These are phyloP conservation scores for Hozukius guyotensis DNA, from an alignment of 2,797 vertebrate genomes.

Conservation along the genomic window DNA sequence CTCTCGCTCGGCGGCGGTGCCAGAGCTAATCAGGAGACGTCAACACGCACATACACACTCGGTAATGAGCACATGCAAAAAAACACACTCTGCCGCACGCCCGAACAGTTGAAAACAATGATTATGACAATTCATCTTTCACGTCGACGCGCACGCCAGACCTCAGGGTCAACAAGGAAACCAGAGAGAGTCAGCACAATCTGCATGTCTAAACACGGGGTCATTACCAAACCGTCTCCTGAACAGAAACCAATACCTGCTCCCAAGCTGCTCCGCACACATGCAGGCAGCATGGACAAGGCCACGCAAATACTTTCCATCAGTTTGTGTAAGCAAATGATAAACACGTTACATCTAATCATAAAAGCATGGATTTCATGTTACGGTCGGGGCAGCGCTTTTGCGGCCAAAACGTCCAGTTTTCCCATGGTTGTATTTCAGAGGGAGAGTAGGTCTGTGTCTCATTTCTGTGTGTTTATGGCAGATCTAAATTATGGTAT, in stretches of 20 bases:
- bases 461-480: slow-evolving; percentile 81
- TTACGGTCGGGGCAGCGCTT: slow-evolving; percentile 42
- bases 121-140: slow-evolving; percentile 23
- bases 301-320: slow-evolving; percentile 56
- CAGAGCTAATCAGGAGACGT: slow-evolving; percentile 62
- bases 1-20: background rate
- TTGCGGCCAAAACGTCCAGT: slow-evolving; percentile 31
- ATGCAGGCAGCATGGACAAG: slow-evolving; percentile 21
- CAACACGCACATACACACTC: slow-evolving; percentile 20
- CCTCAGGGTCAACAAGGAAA: slow-evolving; percentile 21
- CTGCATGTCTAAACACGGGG: slow-evolving; percentile 29
- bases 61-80: background rate
- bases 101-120: background rate
- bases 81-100: background rate
- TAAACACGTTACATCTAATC: slow-evolving; percentile 70
- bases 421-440: slow-evolving; percentile 73
- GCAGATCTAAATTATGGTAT: slow-evolving; percentile 82
- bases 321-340: slow-evolving; percentile 69
- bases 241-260: slow-evolving; percentile 33
- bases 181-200: slow-evolving; percentile 6
- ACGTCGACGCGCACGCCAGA: background rate
- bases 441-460: slow-evolving; percentile 65
- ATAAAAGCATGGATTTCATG: slow-evolving; percentile 63
- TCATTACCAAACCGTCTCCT: slow-evolving; percentile 8
- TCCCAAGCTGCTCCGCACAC: slow-evolving; percentile 14